Evolutionary conservation across 2,888 invertebrate genomes (phyloP), one percentile per base, ranked within the genome.

Genomic region (Phalera bucephala): DNA sequence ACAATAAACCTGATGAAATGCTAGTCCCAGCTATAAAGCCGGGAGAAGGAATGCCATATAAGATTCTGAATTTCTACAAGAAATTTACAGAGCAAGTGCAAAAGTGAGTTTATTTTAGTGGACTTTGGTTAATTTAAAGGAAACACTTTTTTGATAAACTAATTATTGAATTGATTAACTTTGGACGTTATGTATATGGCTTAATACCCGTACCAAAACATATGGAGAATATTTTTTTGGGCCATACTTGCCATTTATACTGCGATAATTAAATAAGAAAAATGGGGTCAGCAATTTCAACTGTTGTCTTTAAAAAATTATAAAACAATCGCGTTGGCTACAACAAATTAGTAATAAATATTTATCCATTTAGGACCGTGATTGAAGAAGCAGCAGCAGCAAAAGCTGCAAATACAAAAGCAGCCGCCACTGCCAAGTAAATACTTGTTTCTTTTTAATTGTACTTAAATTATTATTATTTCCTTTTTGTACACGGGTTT

Each of bases 1-100:
- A 89, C 33, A 76, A 81, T 41, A 83, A 80, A 40, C 86, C 86
- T 0, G 77, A 80, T 8, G 88, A 88, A 59, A 84, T 89, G 70
- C 52, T 88, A 20, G 67, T 89, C 3, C 85, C 87, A 11, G 75
- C 72, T 20, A 60, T 83, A 9, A 68, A 50, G 34, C 84, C 87
- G 1, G 88, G 87, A 2, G 33, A 36, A 9, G 80, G 75, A 10
- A 44, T 82, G 33, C 87, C 87, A 2, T 1, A 8, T 3, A 75
- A 78, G 62, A 45, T 89, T 39, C 19, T 65, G 0, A 51, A 67
- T n/a, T 89, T 88, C 58, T 74, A 58, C 42, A 58, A 44, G 13
- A 64, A 53, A 8, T 79, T 83, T 30, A 75, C 50, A 31, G 74
- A 73, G 31, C 56, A 55, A 25, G 68, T 87, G 4, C 70, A 66